A percentile compares a stretch with the other conserved stretches of the same genome.
Conservation (phyloP, 2,888 invertebrate genomes). For the Saturnia pavonia region DNA sequence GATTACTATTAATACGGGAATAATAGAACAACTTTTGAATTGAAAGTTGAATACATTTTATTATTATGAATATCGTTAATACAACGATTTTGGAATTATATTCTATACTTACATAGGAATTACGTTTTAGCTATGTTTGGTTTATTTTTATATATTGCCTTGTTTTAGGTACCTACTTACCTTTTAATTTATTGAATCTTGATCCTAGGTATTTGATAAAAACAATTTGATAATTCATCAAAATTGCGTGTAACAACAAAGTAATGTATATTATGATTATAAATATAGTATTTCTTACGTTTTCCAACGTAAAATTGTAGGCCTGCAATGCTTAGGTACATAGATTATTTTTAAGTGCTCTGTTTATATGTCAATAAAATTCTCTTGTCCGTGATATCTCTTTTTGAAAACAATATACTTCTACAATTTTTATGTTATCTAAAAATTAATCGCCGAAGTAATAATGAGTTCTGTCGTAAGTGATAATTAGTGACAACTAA, state of each 20-base stretch:
- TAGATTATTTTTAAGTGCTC: too few relatives aligned
- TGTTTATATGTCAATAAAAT: not conserved
- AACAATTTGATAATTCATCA: too few relatives aligned
- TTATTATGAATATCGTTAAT: not conserved
- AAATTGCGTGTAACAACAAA: too few relatives aligned
- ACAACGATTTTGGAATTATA: not conserved
- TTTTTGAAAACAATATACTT: not conserved
- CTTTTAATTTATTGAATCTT: too few relatives aligned
- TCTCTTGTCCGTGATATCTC: not conserved
- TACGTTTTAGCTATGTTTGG: not conserved
- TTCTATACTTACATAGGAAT: not conserved
- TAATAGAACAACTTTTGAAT: not conserved
- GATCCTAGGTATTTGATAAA: too few relatives aligned
- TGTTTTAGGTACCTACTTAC: too few relatives aligned
- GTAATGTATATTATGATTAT: too few relatives aligned
- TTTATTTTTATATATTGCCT: too few relatives aligned
- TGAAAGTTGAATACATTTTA: not conserved
- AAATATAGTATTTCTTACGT: too few relatives aligned
- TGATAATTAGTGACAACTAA: slow-evolving; percentile 5
- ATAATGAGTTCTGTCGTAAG: not conserved
- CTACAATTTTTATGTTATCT: not conserved
- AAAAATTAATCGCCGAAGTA: not conserved
- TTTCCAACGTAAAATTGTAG: too few relatives aligned
- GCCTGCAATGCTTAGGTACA: too few relatives aligned
- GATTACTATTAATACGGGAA: not conserved